These are phyloP conservation scores for Glaucopsyche alexis DNA, from an alignment of 2,888 invertebrate species.

Conservation along the genomic window DNA sequence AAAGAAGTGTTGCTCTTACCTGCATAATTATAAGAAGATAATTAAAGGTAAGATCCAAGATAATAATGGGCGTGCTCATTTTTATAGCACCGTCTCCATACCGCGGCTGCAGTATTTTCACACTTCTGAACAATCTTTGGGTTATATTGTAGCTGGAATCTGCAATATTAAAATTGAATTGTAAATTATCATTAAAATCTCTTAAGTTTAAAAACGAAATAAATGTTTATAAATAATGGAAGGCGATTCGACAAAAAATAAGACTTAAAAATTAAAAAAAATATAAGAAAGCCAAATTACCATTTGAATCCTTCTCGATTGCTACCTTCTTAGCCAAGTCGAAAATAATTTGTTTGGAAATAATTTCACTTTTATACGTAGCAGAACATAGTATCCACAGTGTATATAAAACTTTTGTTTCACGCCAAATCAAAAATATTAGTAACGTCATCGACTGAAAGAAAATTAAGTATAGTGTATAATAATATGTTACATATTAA, in stretches of 20 bases:
- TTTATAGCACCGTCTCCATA: slow-evolving; percentile 53
- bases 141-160: slow-evolving; percentile 40
- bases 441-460: slow-evolving; percentile 44
- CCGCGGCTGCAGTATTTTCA: slow-evolving; percentile 45
- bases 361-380: slow-evolving; percentile 44
- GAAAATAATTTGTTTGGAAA: slow-evolving; percentile 47
- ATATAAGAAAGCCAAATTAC: background rate
- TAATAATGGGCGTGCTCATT: slow-evolving; percentile 49
- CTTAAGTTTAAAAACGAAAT: too few relatives aligned
- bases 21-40: slow-evolving; percentile 63
- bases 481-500: too few relatives aligned
- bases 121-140: slow-evolving; percentile 47
- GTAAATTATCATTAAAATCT: too few relatives aligned
- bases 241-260: too few relatives aligned
- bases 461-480: background rate
- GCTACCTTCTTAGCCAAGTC: slow-evolving; percentile 38
- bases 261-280: too few relatives aligned
- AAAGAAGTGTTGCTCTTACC: slow-evolving; percentile 43
- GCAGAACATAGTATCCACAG: slow-evolving; percentile 51
- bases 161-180: slow-evolving; percentile 30
- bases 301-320: slow-evolving; percentile 7
- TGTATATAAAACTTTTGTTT: slow-evolving; percentile 50
- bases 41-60: slow-evolving; percentile 58
- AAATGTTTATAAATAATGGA: too few relatives aligned
- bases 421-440: slow-evolving; percentile 52